A percentile compares a stretch with the other conserved stretches of the same genome.
Conservation (phyloP, 1,140 invertebrate genomes). For the Zelostemma sp. region DNA sequence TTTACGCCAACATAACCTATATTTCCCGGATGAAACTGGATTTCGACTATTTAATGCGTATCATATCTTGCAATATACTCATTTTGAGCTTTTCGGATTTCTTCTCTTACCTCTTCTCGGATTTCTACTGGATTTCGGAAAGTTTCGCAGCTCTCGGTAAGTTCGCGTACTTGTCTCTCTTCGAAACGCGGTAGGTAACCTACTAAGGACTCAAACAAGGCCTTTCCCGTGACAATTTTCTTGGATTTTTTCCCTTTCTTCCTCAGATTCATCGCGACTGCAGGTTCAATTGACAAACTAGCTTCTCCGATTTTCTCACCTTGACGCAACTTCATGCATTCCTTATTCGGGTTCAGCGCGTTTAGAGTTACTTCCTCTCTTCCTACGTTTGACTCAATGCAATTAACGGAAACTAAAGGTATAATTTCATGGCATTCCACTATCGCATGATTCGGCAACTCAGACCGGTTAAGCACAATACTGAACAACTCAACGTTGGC, state of each 20-base stretch:
- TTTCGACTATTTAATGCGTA: not conserved
- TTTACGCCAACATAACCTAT: slow-evolving; percentile 16
- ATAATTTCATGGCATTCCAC: slow-evolving; percentile 3
- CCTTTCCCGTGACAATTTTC: slow-evolving; percentile 2
- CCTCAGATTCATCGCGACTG: not conserved
- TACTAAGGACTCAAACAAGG: slow-evolving; percentile 25
- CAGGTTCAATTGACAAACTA: not conserved
- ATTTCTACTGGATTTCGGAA: slow-evolving; percentile 7
- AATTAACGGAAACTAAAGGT: slow-evolving; percentile 8
- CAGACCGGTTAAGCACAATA: not conserved
- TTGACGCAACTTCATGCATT: too few species aligned
- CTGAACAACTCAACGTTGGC: slow-evolving; percentile 1
- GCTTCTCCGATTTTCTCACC: not conserved
- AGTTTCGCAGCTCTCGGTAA: slow-evolving; percentile 15
- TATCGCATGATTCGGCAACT: too few species aligned
- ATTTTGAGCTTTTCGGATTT: not conserved
- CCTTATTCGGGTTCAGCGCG: too few species aligned
- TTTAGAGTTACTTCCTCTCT: too few species aligned
- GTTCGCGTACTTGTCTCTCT: slow-evolving; percentile 9
- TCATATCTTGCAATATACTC: slow-evolving; percentile 9
- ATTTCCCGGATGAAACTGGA: slow-evolving; percentile 6
- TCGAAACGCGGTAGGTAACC: slow-evolving; percentile 29
- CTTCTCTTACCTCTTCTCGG: slow-evolving; percentile 4
- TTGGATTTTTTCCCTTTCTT: not conserved
- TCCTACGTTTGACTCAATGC: too few species aligned